phyloP scores from a whole-genome alignment of 2,888 invertebrate species.

The Caenorhabditis sp. region DNA sequence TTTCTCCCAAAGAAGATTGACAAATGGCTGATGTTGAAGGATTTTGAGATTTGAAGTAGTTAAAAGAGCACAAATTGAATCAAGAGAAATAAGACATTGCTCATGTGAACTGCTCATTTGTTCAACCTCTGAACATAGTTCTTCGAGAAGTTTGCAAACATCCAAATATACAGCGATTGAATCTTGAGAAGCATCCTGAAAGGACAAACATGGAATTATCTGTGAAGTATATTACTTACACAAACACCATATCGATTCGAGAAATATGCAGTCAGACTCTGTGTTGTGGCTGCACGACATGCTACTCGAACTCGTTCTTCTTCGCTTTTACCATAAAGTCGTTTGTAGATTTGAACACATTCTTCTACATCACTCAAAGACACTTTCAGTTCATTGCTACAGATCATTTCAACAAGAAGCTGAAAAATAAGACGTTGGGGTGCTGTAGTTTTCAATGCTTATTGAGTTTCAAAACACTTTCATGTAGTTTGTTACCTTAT shows the following conservation, averaged over 20 bases:
- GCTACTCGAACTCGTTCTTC: constrained; percentile 61
- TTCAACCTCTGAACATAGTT: constrained; percentile 53
- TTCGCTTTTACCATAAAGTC: constrained; percentile 50
- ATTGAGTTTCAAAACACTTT: not conserved
- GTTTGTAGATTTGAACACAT: constrained; percentile 58
- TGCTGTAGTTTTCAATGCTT: too few species aligned
- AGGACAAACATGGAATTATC: not conserved
- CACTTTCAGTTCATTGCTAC: constrained; percentile 57
- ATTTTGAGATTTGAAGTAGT: constrained; percentile 56
- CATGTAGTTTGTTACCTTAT: too few species aligned
- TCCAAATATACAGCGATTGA: constrained; percentile 66
- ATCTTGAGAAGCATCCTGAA: constrained; percentile 58
- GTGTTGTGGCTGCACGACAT: constrained; percentile 66
- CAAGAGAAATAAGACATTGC: constrained; percentile 48
- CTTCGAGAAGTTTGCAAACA: constrained; percentile 59
- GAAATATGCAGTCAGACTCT: constrained; percentile 63
- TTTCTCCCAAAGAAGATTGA: constrained; percentile 63
- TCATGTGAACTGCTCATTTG: constrained; percentile 49
- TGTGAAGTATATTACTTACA: constrained; percentile 13
- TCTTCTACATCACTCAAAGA: constrained; percentile 57
- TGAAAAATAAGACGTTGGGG: constrained; percentile 21
- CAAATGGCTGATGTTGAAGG: constrained; percentile 53
- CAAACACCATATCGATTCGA: constrained; percentile 57
- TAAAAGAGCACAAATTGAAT: constrained; percentile 59
- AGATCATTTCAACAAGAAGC: constrained; percentile 66